Base-by-base conservation (phyloP, 2,797 vertebrate species). In the Microchirus variegatus region DNA sequence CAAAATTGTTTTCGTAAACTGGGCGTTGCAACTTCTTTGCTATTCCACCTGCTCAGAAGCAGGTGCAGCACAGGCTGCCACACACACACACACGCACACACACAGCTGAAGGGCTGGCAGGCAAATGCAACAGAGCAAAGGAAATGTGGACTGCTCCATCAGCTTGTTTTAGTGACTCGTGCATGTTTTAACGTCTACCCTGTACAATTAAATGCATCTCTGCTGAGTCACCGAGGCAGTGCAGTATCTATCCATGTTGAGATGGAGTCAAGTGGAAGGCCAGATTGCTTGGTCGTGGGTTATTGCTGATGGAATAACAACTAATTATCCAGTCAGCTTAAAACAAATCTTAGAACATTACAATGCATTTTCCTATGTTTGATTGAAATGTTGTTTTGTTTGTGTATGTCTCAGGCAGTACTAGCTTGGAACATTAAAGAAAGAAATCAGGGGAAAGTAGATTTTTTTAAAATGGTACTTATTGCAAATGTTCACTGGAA, bases 41-140 rank as follows among this genome's bases (percentile, higher is more conserved):
- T 85, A 10, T 85, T 89, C 90, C 87, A 91, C 87, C 88, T 89
- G 89, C 85, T 89, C 83, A 51, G 70, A 59, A 80, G 65, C 87
- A 89, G 81, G 84, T 87, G 85, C 70, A 68, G 53, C 68, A 41
- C 36, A 48, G 48, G 52, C 64, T 66, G 49, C 63, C 76, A 73
- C 80, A 82, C 77, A 22, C 22, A 62, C 53, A 69, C 51, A 70
- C 52, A 58, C 49, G 66, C 60, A 46, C 50, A 68, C 78, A 67
- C 45, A 67, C 49, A 61, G 73, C 64, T 62, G 62, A 80, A 15
- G 49, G 35, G 35, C 61, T 70, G 52, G 50, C 55, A 73, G 81
- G 77, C 53, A 75, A 67, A 87, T 84, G 75, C 77, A 82, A 42
- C 19, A 49, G 55, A 63, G 61, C 61, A 49, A 18, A 43, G 57